A percentile compares a stretch with the other conserved stretches of the same genome.
These are phyloP conservation scores for Lithophane socia DNA, from an alignment of 2,888 invertebrate species.

Conservation along the genomic window DNA sequence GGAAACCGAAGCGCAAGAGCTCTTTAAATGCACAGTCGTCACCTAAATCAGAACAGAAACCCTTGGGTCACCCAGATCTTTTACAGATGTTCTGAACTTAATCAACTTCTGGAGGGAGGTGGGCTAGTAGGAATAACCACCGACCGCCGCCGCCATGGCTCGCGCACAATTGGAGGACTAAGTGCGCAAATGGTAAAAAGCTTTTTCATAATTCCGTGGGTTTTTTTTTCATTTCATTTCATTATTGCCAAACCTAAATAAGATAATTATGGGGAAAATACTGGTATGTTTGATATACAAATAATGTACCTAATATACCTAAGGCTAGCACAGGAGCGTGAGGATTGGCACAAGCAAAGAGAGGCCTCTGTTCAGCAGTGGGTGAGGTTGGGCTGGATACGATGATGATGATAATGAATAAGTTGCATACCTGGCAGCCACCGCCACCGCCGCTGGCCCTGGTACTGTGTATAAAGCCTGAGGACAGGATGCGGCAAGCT, in stretches of 20 bases:
- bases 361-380: not conserved
- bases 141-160: too few relatives aligned
- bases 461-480: slow-evolving; percentile 66
- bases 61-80: not conserved
- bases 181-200: not conserved
- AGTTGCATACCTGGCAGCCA: slow-evolving; percentile 34
- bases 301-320: not conserved
- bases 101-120: not conserved
- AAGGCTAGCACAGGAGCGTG: not conserved
- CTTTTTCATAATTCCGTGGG: too few relatives aligned
- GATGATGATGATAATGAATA: not conserved
- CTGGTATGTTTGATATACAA: not conserved
- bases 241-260: too few relatives aligned
- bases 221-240: too few relatives aligned
- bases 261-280: not conserved
- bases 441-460: not conserved
- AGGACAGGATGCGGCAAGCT: slow-evolving; percentile 72
- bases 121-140: not conserved
- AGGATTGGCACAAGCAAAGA: not conserved
- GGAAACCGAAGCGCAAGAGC: too few relatives aligned
- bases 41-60: too few relatives aligned
- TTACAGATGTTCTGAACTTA: too few relatives aligned
- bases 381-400: not conserved
- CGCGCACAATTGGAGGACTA: not conserved
- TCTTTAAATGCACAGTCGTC: too few relatives aligned